These are phyloP conservation scores for Hippocampus kuda DNA, from an alignment of 2,797 vertebrate genomes.

Conservation along the genomic window DNA sequence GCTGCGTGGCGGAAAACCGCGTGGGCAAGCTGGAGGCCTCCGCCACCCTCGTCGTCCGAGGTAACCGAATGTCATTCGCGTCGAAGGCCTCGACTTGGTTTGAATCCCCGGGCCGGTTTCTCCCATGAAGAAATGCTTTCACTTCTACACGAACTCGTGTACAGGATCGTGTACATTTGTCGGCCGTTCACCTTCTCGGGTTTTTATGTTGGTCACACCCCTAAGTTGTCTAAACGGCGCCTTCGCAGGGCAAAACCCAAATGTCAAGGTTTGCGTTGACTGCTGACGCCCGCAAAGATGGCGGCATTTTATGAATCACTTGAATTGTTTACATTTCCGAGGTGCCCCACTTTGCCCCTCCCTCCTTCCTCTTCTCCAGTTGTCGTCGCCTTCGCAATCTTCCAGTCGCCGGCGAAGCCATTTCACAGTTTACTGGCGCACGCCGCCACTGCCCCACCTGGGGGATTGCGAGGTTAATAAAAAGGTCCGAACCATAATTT, in stretches of 20 bases:
- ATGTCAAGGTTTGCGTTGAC: constrained; percentile 1
- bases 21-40: constrained; percentile 92
- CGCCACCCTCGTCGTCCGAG: constrained; percentile 89
- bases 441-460: constrained; percentile 59
- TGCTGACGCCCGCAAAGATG: constrained; percentile 26
- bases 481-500: constrained; percentile 72
- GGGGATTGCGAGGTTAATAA: constrained; percentile 78
- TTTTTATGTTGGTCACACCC: not conserved
- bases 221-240: not conserved
- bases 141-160: not conserved
- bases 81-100: not conserved
- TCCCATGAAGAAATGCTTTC: not conserved
- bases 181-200: not conserved
- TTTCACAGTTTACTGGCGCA: constrained; percentile 84
- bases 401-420: constrained; percentile 65
- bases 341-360: constrained; percentile 36
- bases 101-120: too few species aligned
- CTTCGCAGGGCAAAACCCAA: not conserved
- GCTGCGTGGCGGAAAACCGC: constrained; percentile 89
- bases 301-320: constrained; percentile 56
- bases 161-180: not conserved
- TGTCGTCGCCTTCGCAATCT: constrained; percentile 36
- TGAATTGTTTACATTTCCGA: constrained; percentile 67
- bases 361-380: constrained; percentile 1
- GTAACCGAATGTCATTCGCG: constrained; percentile 49